Base-by-base conservation (phyloP, 1,140 invertebrate species). In the Hypsibius dujardini region DNA sequence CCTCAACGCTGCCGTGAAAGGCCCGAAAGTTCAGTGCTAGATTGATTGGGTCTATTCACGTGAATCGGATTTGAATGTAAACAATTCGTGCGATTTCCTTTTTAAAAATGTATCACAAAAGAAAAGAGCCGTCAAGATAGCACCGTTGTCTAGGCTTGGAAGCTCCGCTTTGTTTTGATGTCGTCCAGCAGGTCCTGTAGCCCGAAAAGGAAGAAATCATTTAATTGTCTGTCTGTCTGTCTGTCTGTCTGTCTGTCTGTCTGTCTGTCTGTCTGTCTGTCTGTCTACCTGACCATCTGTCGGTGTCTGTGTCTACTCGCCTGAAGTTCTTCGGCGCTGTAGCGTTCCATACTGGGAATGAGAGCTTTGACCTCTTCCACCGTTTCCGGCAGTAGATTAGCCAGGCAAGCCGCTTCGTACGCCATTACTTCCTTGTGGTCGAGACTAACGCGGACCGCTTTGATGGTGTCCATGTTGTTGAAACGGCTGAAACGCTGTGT, bases 381-480 rank as follows among this genome's bases (percentile, higher is more conserved):
- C 42, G 90, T 93, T 83, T 98, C 94, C 0, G 96, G 96, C 79
- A 93, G 97, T 1, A 99, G 81, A 82, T 99, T 99, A 1, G 94
- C 94, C 71, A 99, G 82, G 45, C 94, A 90, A 1, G 96, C 95
- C 42, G 98, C 82, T 80, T 99, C 96, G 82, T 98, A 99, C 82
- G 98, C 98, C 79, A 98, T 95, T 7, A 99, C 80, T 77, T 95
- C 94, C 77, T 95, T 97, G 77, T 90, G 88, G 80, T 88, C 88
- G n/a, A 95, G 80, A n/a, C 14, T 74, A 71, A 15, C 70, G 76
- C 95, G 84, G 2, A 98, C 91, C 69, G 92, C 88, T 71, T 90
- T 85, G 72, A 99, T 98, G 2, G 93, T 97, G 81, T 98, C 95
- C 77, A 95, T 90, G 78, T 97, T 98, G 79, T 95, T 96, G 79